Evolutionary conservation across 2,797 vertebrate genomes (phyloP).

Genomic region (Artibeus jamaicensis): DNA sequence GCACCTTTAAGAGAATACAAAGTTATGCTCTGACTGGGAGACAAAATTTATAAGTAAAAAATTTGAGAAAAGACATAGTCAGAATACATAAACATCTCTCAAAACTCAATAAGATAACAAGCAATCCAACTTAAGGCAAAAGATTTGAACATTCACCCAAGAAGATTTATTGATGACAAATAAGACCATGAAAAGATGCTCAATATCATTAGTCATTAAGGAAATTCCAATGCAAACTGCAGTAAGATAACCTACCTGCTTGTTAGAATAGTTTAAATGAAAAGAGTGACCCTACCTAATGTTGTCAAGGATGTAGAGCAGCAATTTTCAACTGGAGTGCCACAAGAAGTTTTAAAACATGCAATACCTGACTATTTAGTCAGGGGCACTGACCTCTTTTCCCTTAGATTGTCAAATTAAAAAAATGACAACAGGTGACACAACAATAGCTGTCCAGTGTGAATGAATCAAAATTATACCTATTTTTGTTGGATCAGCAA

Average conservation of each 20-base stretch:
- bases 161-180: background rate
- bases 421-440: background rate
- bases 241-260: background rate
- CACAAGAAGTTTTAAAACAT: background rate
- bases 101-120: conserved; percentile 26
- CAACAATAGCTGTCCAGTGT: background rate
- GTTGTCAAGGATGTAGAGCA: background rate
- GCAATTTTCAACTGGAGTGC: background rate
- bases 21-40: background rate
- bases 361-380: background rate
- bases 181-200: background rate
- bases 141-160: conserved; percentile 29
- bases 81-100: conserved; percentile 21
- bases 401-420: background rate
- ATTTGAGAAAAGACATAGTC: background rate
- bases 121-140: background rate
- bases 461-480: background rate
- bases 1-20: background rate
- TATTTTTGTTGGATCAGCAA: background rate
- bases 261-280: background rate
- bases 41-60: background rate
- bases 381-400: background rate
- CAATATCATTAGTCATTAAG: background rate
- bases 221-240: background rate
- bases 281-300: background rate